These are phyloP conservation scores for Bradynema listronoti DNA, from an alignment of 1,140 invertebrate genomes.

Conservation along the genomic window DNA sequence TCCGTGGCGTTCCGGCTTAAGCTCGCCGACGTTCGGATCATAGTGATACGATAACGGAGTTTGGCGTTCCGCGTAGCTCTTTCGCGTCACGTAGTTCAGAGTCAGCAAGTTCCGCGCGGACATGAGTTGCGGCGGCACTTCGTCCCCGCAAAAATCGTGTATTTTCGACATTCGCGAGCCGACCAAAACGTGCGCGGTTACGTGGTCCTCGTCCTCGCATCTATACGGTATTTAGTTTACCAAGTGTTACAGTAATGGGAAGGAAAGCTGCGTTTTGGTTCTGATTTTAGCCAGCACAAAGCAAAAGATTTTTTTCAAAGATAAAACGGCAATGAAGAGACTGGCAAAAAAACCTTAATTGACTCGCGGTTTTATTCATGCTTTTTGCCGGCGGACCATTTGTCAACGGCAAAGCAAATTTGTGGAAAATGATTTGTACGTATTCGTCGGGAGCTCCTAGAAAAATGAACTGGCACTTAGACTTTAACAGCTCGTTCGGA, in stretches of 20 bases:
- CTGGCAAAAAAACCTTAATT: neutral
- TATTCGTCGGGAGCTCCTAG: constrained; percentile 42
- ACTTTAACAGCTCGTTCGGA: neutral
- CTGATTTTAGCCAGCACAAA: neutral
- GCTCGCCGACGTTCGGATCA: neutral
- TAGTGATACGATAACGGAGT: too few species aligned
- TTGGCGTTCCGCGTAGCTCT: constrained; percentile 1
- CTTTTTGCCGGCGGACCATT: constrained; percentile 7
- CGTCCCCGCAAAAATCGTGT: constrained; percentile 48
- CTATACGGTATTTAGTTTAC: constrained; percentile 22
- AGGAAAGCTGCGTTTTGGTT: neutral
- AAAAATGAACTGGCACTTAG: constrained; percentile 51
- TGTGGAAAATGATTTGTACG: constrained; percentile 40
- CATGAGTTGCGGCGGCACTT: constrained; percentile 51
- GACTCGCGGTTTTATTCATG: neutral
- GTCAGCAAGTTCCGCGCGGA: constrained; percentile 53
- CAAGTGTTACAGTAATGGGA: neutral
- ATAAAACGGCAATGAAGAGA: neutral
- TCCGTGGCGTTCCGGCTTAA: constrained; percentile 1
- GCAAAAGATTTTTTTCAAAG: neutral
- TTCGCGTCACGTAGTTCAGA: constrained; percentile 51
- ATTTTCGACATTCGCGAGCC: constrained; percentile 54
- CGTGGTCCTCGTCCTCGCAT: constrained; percentile 52
- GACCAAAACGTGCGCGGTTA: constrained; percentile 53
- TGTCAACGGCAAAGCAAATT: constrained; percentile 19